Evolutionary conservation across 2,888 invertebrate species (phyloP).

Genomic region (Chalcosyrphus nemorum): DNA sequence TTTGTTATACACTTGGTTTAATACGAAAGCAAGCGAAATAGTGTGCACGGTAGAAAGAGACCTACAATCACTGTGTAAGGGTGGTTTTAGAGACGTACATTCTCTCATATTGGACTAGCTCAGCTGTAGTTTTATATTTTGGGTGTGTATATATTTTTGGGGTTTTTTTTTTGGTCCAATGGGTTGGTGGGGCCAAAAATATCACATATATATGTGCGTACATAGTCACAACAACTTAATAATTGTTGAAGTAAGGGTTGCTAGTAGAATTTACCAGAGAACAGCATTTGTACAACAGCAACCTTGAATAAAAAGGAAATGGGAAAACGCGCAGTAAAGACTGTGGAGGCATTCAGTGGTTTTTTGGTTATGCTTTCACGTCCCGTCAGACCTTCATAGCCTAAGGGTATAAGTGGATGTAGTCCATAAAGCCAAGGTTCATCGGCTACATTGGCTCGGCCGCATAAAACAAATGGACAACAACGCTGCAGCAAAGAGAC

Average conservation of each 20-base stretch:
- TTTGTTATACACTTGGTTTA: slow-evolving; percentile 53
- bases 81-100: not conserved
- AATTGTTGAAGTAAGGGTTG: slow-evolving; percentile 15
- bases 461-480: no score
- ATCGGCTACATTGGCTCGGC: no score
- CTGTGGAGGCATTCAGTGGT: no score
- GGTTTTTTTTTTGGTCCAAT: not conserved
- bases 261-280: not conserved
- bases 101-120: not conserved
- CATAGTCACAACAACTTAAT: slow-evolving; percentile 11
- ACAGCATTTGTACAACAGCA: not conserved
- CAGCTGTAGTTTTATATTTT: not conserved
- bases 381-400: no score
- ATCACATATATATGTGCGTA: not conserved
- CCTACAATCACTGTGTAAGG: slow-evolving; percentile 12
- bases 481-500: no score
- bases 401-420: no score
- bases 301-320: no score
- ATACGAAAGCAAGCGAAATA: slow-evolving; percentile 38
- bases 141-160: not conserved
- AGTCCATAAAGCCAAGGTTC: no score
- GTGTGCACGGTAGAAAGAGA: slow-evolving; percentile 16
- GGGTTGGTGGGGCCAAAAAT: not conserved
- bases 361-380: no score
- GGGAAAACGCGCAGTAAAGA: no score